A percentile compares a stretch with the other conserved stretches of the same genome.
phyloP scores from a whole-genome alignment of 1,140 invertebrate species.

The Helicoverpa armigera region DNA sequence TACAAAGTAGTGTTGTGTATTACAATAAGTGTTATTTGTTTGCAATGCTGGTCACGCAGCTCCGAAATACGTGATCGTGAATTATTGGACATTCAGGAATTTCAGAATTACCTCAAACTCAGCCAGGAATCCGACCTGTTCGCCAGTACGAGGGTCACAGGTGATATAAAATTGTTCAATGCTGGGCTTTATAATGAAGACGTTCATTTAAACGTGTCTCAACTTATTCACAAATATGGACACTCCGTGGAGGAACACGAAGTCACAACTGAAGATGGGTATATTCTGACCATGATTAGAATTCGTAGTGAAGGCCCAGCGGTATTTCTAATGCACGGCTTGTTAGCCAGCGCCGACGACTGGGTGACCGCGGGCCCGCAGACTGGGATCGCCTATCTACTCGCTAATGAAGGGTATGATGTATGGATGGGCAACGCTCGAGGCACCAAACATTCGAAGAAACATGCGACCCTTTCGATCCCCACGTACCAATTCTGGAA shows the following conservation, averaged over 20 bases:
- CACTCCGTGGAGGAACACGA: constrained; percentile 85
- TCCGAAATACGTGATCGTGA: constrained; percentile 8
- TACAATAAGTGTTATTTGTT: not conserved
- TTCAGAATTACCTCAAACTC: constrained; percentile 15
- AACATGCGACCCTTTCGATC: constrained; percentile 78
- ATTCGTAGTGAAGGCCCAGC: constrained; percentile 68
- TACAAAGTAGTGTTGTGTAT: constrained; percentile 1
- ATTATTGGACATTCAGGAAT: constrained; percentile 18
- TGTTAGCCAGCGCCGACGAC: constrained; percentile 86
- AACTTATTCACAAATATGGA: constrained; percentile 68
- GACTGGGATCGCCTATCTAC: constrained; percentile 76
- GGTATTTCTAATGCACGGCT: constrained; percentile 88
- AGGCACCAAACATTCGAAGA: constrained; percentile 89
- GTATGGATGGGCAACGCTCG: constrained; percentile 91
- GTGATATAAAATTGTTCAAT: not conserved
- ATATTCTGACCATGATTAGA: constrained; percentile 85
- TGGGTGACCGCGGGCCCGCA: constrained; percentile 83
- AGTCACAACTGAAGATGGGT: constrained; percentile 87
- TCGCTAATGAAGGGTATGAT: constrained; percentile 88
- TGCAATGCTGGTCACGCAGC: not conserved
- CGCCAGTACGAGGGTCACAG: not conserved
- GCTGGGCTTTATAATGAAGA: constrained; percentile 22
- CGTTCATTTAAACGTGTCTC: constrained; percentile 35
- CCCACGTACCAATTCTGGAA: constrained; percentile 87
- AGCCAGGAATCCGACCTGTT: not conserved